Conservation (phyloP, 2,888 invertebrate species). For the Agonopterix subpropinquella region DNA sequence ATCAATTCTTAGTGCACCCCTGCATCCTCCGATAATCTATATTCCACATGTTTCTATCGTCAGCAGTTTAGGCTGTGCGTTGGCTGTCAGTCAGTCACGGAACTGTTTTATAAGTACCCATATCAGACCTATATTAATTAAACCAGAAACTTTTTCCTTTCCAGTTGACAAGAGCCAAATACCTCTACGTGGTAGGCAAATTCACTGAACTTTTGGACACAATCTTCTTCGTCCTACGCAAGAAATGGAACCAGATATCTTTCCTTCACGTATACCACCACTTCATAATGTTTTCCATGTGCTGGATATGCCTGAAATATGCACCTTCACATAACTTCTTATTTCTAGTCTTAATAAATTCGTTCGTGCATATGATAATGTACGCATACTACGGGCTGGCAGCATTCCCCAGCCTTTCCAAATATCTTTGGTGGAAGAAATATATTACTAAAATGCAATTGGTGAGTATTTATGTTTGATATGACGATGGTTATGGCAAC, state of each 20-base stretch:
- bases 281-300: conserved; percentile 79
- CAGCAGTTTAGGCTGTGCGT: too few relatives aligned
- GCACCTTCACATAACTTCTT: conserved; percentile 81
- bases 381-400: conserved; percentile 84
- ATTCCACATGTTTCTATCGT: too few relatives aligned
- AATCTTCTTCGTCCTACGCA: conserved; percentile 89
- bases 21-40: too few relatives aligned
- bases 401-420: conserved; percentile 78
- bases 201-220: conserved; percentile 82
- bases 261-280: conserved; percentile 93
- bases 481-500: too few relatives aligned
- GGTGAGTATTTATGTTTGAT: conserved; percentile 45
- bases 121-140: too few relatives aligned
- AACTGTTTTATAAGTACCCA: too few relatives aligned
- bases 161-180: conserved; percentile 21
- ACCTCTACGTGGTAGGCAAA: conserved; percentile 83
- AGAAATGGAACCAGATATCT: conserved; percentile 83
- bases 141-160: not conserved
- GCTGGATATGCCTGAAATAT: conserved; percentile 81
- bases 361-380: conserved; percentile 83
- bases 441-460: conserved; percentile 84
- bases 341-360: conserved; percentile 78
- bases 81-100: too few relatives aligned
- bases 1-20: too few relatives aligned
- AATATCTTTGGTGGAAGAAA: conserved; percentile 87